Evolutionary conservation across 1,140 invertebrate genomes (phyloP).

Genomic region (Chymomyza costata): DNA sequence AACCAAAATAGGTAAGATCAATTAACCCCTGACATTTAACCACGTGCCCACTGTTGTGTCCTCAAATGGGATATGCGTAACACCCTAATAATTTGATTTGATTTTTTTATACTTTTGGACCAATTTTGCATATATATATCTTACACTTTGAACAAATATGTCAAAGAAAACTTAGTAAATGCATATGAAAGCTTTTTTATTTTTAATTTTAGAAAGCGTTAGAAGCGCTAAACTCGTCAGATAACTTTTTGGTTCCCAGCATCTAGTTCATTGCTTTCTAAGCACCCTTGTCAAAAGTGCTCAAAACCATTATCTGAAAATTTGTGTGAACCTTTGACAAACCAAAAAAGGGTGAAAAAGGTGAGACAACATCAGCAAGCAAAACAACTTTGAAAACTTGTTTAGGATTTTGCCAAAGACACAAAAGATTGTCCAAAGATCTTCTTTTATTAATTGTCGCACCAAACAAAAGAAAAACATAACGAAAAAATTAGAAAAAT

Average conservation of each 20-base stretch:
- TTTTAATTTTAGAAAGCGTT: no score
- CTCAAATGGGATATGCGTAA: slow-evolving; percentile 32
- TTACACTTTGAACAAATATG: no score
- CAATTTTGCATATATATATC: no score
- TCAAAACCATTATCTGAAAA: slow-evolving; percentile 44
- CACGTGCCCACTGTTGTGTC: slow-evolving; percentile 15
- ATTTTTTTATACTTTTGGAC: background rate
- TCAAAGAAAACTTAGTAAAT: no score
- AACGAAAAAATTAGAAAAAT: background rate
- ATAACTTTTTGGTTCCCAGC: slow-evolving; percentile 60
- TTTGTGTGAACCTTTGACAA: slow-evolving; percentile 43
- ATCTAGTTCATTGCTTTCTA: slow-evolving; percentile 9
- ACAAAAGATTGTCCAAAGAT: slow-evolving; percentile 30
- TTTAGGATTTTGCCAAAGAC: background rate
- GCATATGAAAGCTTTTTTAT: no score
- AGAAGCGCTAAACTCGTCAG: slow-evolving; percentile 54
- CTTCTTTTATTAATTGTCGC: slow-evolving; percentile 62
- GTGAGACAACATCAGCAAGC: slow-evolving; percentile 36
- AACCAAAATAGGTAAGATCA: slow-evolving; percentile 33
- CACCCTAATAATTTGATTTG: slow-evolving; percentile 28
- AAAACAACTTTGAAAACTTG: background rate
- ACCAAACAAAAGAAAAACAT: slow-evolving; percentile 49
- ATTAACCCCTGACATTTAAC: slow-evolving; percentile 59
- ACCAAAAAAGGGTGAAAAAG: slow-evolving; percentile 57
- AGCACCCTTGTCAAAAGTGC: slow-evolving; percentile 49